Conservation (phyloP, 2,797 vertebrate genomes). For the Lacerta agilis region DNA sequence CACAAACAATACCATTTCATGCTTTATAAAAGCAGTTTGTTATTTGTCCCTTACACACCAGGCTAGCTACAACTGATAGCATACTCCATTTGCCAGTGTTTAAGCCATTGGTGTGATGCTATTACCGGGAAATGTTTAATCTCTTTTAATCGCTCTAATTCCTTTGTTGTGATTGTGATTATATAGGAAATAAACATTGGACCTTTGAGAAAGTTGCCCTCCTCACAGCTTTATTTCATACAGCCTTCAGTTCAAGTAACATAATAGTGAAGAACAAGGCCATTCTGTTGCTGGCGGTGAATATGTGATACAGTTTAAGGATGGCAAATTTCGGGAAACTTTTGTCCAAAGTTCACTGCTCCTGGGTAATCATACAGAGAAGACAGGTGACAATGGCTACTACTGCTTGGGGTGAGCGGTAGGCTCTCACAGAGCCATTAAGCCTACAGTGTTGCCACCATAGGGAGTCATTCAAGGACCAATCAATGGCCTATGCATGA, state of each 20-base stretch:
- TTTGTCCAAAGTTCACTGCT: neutral
- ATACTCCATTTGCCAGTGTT: neutral
- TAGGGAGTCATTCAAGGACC: no score
- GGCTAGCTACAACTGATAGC: neutral
- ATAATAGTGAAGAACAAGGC: neutral
- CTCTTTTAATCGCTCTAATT: slow-evolving; percentile 6
- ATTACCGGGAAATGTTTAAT: neutral
- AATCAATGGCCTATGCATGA: no score
- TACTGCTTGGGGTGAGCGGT: neutral
- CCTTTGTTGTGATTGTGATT: neutral
- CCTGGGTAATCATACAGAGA: neutral
- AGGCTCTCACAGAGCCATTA: neutral
- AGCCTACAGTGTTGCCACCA: no score
- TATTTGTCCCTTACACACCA: neutral
- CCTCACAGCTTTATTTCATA: no score
- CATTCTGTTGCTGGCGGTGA: neutral
- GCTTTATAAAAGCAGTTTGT: neutral
- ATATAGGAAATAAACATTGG: neutral
- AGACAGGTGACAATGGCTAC: no score
- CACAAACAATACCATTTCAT: slow-evolving; percentile 13
- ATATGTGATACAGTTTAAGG: neutral
- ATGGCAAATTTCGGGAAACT: no score
- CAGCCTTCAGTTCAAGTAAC: neutral
- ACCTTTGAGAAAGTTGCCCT: neutral
- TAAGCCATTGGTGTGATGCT: neutral